Base-by-base conservation (phyloP, 2,797 vertebrate species). In the Huso huso region DNA sequence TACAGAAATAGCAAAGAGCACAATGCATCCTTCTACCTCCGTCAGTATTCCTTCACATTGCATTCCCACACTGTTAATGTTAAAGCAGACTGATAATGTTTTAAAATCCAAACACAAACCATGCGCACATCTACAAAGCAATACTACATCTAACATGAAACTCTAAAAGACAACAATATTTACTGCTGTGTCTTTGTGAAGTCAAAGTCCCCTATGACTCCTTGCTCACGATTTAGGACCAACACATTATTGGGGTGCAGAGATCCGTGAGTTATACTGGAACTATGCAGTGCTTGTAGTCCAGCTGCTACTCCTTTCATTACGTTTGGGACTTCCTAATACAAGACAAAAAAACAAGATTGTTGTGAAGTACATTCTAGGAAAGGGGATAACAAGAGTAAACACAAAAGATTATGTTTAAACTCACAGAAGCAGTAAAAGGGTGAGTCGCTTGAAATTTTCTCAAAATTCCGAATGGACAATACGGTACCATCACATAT, bases 171-270 rank as follows among this genome's bases (percentile, higher is more conserved):
- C n/a, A n/a, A n/a, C n/a, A n/a, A n/a, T n/a, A n/a, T n/a, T n/a
- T n/a, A n/a, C n/a, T n/a, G n/a, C n/a, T n/a, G n/a, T n/a, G n/a
- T n/a, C n/a, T n/a, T n/a, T n/a, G n/a, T n/a, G n/a, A n/a, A n/a
- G n/a, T n/a, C n/a, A n/a, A n/a, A n/a, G n/a, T 93, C 91, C 77
- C 90, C 91, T 74, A 93, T 77, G 2, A 93, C 75, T 76, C 90
- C 92, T 69, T 73, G 82, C 60, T 88, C 76, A 70, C 89, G 81
- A 63, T 88, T 83, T 67, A 91, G 71, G 74, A 81, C 89, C 83
- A 93, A 93, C 15, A 91, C 69, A 6, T 92, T 92, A 73, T 83
- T 89, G 66, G 84, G 81, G 76, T 92, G 87, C 60, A 93, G 77
- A 8, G 90, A 86, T 68, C 86, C 87, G 64, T 93, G 88, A 63